Evolutionary conservation across 2,113 vertebrate genomes (phyloP).

Genomic region (Tapirus terrestris): DNA sequence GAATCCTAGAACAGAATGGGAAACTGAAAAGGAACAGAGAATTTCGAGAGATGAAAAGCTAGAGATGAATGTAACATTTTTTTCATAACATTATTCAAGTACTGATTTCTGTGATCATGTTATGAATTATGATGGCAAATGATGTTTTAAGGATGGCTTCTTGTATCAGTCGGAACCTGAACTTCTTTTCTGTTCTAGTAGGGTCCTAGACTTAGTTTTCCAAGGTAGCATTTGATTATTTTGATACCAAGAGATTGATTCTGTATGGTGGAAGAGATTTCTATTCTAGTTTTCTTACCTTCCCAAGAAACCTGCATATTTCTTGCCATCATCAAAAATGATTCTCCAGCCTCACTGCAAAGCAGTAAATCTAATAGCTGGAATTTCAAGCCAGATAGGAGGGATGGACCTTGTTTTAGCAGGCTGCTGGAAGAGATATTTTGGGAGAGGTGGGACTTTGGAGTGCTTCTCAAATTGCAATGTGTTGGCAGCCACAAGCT

Average conservation of each 20-base stretch:
- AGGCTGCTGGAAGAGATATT: constrained; percentile 43
- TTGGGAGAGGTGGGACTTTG: constrained; percentile 52
- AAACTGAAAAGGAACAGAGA: neutral
- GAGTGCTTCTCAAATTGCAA: constrained; percentile 45
- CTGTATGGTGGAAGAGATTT: neutral
- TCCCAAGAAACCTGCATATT: neutral
- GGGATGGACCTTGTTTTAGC: neutral
- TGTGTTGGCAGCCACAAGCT: neutral
- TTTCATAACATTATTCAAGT: neutral
- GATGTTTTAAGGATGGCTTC: neutral
- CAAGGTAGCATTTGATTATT: constrained; percentile 31
- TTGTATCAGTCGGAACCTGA: neutral
- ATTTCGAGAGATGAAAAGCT: constrained; percentile 14
- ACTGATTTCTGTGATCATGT: neutral
- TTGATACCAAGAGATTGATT: neutral
- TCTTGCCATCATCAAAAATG: neutral
- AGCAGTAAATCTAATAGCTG: neutral
- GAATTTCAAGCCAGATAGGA: constrained; percentile 35
- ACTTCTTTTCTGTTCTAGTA: neutral
- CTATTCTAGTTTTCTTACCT: constrained; percentile 16
- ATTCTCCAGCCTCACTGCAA: neutral
- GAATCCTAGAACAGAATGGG: neutral
- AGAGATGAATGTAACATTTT: neutral
- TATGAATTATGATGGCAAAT: neutral
- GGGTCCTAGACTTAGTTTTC: neutral